phyloP scores from a whole-genome alignment of 2,113 vertebrate genomes.

The Sclerurus mexicanus region DNA sequence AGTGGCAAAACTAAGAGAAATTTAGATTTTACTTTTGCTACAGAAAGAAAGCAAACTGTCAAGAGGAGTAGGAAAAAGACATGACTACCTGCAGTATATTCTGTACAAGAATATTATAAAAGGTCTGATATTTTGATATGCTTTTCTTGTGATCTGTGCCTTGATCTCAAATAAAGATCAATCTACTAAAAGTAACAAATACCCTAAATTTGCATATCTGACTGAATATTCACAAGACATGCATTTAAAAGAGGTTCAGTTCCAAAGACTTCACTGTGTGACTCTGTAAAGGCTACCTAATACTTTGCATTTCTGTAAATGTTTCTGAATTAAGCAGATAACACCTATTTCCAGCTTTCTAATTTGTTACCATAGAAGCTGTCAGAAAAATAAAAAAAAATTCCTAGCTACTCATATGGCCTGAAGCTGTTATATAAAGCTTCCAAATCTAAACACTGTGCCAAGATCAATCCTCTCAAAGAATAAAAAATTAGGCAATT shows the following conservation, averaged over 20 bases:
- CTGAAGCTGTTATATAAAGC: not conserved
- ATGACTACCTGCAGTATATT: not conserved
- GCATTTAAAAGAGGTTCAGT: not conserved
- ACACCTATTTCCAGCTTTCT: not conserved
- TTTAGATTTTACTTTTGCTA: not conserved
- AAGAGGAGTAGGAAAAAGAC: not conserved
- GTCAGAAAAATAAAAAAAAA: not conserved
- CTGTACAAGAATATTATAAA: not conserved
- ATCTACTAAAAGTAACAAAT: constrained; percentile 2
- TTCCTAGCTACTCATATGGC: not conserved
- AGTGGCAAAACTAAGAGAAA: constrained; percentile 10
- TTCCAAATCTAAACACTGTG: not conserved
- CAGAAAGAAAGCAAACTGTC: not conserved
- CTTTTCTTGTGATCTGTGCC: constrained; percentile 5
- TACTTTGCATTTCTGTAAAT: not conserved
- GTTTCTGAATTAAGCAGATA: constrained; percentile 21
- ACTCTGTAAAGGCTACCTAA: not conserved
- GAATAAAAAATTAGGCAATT: not conserved
- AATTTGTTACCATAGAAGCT: not conserved
- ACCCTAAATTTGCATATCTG: constrained; percentile 24
- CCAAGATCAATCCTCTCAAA: not conserved
- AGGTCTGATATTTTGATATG: constrained; percentile 26
- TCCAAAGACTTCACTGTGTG: not conserved
- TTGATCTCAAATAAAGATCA: constrained; percentile 52
- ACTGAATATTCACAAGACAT: constrained; percentile 38